Evolutionary conservation across 2,113 vertebrate species (phyloP), one percentile per base, ranked within the genome.

Genomic region (Picathartes gymnocephalus): DNA sequence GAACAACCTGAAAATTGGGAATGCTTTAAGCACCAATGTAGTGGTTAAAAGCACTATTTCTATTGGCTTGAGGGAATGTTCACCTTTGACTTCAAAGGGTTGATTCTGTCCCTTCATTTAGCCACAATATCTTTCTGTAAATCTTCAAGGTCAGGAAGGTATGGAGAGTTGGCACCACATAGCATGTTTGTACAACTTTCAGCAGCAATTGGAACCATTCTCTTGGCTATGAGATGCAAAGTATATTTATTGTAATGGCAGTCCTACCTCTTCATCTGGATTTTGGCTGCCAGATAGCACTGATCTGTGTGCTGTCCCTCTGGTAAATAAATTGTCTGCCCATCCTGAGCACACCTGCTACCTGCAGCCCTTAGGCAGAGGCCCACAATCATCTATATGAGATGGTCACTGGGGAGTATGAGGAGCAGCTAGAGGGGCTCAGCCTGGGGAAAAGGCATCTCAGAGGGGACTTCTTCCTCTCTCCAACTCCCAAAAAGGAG

Each of bases 311-410:
- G 16, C 58, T 56, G 33, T 10, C 40, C 31, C 11, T 56, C 35
- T 1, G 4, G 22, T 14, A 53, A 44, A n/a, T 7, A 7, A 15
- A 21, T 9, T 13, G 16, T 35, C 22, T 65, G 21, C n/a, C 51
- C 28, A 24, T 10, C 30, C 40, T 35, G 51, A 39, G 13, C 8
- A 28, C 7, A 1, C 2, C 0, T 2, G 4, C 35, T 44, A 57
- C 42, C 19, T 35, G 72, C 30, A 60, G 71, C 42, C 28, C 35
- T 51, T 31, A 22, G 16, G 8, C 31, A 88, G 39, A 13, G 25
- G 16, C 10, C 47, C 10, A 7, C 16, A 4, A 1, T 33, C 18
- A 27, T 28, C 39, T 5, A 6, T 18, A 3, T 4, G 58, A 47
- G 30, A 7, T 10, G 30, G 9, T 10, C 11, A 2, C 0, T 51